Evolutionary conservation across 2,113 vertebrate genomes (phyloP), one percentile per base, ranked within the genome.

Genomic region (Tachysurus fulvidraco): DNA sequence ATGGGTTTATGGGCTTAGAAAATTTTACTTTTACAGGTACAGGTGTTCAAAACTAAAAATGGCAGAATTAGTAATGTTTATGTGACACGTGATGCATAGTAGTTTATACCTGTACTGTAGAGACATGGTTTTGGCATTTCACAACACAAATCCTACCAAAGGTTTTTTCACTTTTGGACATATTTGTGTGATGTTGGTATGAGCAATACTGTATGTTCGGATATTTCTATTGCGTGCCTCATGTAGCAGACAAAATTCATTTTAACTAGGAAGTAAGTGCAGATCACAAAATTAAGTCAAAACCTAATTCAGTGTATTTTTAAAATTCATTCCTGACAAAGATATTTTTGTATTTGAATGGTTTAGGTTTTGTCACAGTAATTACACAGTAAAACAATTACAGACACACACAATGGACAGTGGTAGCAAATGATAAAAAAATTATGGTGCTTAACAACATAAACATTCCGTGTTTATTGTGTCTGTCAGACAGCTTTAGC

Each of bases 291-390:
- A 80, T 30, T 82, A 57, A 64, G 5, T n/a, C 36, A 83, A 57
- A 57, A 55, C 52, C 30, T 78, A 11, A 78, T 7, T 7, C 17
- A 44, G 77, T 36, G n/a, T 36, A 19, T 50, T 9, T 7, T 55
- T 60, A 60, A 13, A 23, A 60, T 60, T 60, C 5, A 81, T 7
- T 67, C 74, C 50, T 89, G 60, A 36, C 23, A 74, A 80, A 86
- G 77, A 83, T 87, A 85, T 89, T 89, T 89, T 84, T 86, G 79
- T 78, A 90, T 88, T 65, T 92, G 81, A 85, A 82, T 87, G 85
- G 44, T 25, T 65, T 89, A 81, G 83, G 65, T 81, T 83, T 80
- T 89, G 84, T 44, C 83, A 83, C 59, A 79, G n/a, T 83, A 76
- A 91, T 86, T 90, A 41, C 73, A 64, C 59, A 71, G 59, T 81